phyloP scores from a whole-genome alignment of 2,888 invertebrate species.

The Chrysolina americana region DNA sequence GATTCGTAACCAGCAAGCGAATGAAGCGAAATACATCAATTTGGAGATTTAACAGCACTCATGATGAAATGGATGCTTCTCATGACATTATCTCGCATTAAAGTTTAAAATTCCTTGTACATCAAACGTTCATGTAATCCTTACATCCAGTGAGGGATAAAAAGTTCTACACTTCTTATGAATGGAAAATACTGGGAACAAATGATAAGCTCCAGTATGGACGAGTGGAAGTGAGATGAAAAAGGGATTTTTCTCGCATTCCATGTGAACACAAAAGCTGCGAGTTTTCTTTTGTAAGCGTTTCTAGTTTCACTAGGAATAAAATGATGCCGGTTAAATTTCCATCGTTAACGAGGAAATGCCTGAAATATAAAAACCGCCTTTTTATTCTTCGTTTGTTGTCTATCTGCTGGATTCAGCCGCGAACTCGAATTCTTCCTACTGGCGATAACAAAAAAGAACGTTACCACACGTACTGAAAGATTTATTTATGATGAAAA shows the following conservation, averaged over 20 bases:
- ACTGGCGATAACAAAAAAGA: slow-evolving; percentile 11
- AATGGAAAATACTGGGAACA: slow-evolving; percentile 13
- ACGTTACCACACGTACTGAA: slow-evolving; percentile 16
- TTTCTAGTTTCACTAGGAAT: slow-evolving; percentile 15
- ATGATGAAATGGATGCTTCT: not conserved
- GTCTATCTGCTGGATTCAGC: slow-evolving; percentile 18
- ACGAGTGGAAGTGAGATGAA: slow-evolving; percentile 5
- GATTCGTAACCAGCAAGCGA: too few relatives aligned
- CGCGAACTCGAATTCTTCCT: slow-evolving; percentile 4
- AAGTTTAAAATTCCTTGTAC: not conserved
- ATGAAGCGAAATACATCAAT: not conserved
- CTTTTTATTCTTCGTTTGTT: slow-evolving; percentile 18
- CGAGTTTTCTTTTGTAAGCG: slow-evolving; percentile 19
- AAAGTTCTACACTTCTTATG: not conserved
- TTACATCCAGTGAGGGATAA: not conserved
- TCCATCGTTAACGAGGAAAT: slow-evolving; percentile 30
- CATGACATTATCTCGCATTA: not conserved
- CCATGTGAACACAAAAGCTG: slow-evolving; percentile 21
- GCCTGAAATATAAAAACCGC: slow-evolving; percentile 18
- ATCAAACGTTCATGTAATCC: slow-evolving; percentile 8
- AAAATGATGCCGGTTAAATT: slow-evolving; percentile 22
- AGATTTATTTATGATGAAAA: slow-evolving; percentile 19
- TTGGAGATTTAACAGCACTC: not conserved
- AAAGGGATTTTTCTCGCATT: not conserved
- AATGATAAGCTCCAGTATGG: slow-evolving; percentile 11